Evolutionary conservation across 2,113 vertebrate genomes (phyloP).

Genomic region (Polypterus bichir): DNA sequence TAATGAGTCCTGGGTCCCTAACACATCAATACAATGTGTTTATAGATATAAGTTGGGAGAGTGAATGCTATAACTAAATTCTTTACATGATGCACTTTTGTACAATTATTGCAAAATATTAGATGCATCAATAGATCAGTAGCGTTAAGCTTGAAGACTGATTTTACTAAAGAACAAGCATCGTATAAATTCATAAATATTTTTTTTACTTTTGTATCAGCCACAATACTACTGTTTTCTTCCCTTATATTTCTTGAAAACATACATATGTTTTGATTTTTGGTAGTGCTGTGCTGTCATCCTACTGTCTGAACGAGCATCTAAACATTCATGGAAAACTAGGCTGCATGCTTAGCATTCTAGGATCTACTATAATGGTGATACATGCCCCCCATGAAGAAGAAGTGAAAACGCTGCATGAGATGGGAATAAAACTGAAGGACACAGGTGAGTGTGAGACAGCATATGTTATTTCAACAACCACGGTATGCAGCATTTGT

Average conservation of each 20-base stretch:
- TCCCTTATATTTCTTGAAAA: neutral
- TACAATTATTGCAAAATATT: too few species aligned
- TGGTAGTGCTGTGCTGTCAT: slow-evolving; percentile 55
- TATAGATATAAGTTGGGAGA: too few species aligned
- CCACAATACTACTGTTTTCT: too few species aligned
- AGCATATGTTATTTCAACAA: neutral
- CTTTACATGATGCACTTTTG: too few species aligned
- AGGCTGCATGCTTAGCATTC: slow-evolving; percentile 52
- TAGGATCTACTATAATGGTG: slow-evolving; percentile 63
- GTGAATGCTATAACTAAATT: too few species aligned
- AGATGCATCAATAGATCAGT: too few species aligned
- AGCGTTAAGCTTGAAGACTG: too few species aligned
- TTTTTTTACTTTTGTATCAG: too few species aligned
- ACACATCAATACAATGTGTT: too few species aligned
- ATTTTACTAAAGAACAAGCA: too few species aligned
- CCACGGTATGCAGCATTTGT: neutral
- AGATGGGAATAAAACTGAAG: slow-evolving; percentile 60
- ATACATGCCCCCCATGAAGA: slow-evolving; percentile 60
- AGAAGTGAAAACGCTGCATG: slow-evolving; percentile 52
- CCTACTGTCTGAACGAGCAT: slow-evolving; percentile 58
- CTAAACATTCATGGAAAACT: slow-evolving; percentile 67
- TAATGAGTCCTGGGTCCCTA: too few species aligned
- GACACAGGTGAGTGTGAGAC: slow-evolving; percentile 51
- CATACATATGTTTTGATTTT: neutral
- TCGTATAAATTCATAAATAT: too few species aligned